Evolutionary conservation across 2,888 invertebrate species (phyloP), one percentile per base, ranked within the genome.

Genomic region (Chesias legatella): DNA sequence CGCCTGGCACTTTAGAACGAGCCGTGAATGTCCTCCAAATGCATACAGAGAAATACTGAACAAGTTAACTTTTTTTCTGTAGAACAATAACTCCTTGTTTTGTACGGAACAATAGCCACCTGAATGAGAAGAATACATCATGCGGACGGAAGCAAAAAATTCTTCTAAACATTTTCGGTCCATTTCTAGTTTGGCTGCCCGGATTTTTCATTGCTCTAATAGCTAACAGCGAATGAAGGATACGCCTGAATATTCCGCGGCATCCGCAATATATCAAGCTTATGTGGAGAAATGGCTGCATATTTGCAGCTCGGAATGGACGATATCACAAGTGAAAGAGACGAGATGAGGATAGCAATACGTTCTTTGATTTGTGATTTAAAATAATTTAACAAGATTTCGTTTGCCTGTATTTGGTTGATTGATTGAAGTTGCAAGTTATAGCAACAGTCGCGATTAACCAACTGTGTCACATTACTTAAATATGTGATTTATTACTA

Each of bases 21-120:
- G n/a, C n/a, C n/a, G n/a, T n/a, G n/a, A n/a, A n/a, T n/a, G n/a
- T n/a, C n/a, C n/a, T n/a, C n/a, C n/a, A n/a, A 51, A 53, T 53
- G 43, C 49, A 52, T 53, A 53, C 46, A n/a, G n/a, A n/a, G n/a
- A n/a, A n/a, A n/a, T n/a, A n/a, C 49, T 39, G 40, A 51, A 59
- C 50, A 56, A 63, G 64, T 60, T 50, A 47, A 33, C 44, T 58
- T 55, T 56, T 63, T 54, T 53, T 53, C 43, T 37, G 10, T 41
- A 51, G 54, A 68, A 67, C 68, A 67, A 69, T 67, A 58, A 61
- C 54, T n/a, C n/a, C n/a, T n/a, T n/a, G n/a, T n/a, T n/a, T n/a
- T n/a, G 40, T 27, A 35, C 32, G 45, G 54, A 70, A 70, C 67
- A 70, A 69, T 70, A 53, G 67, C 38, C 43, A 43, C 38, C 40